These are phyloP conservation scores for Bettongia penicillata DNA, from an alignment of 2,113 vertebrate species.

Conservation along the genomic window DNA sequence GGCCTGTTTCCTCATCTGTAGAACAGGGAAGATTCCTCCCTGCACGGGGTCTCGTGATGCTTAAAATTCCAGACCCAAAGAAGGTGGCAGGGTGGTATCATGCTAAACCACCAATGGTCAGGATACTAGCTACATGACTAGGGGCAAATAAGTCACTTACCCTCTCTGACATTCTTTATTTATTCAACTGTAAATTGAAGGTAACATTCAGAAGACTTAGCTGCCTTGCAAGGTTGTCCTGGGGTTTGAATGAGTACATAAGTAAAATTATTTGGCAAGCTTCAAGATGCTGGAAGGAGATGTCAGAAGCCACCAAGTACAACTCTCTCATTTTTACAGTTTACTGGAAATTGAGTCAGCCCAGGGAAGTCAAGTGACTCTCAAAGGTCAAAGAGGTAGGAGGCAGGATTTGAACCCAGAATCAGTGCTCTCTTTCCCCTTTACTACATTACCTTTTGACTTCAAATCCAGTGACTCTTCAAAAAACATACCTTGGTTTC, in stretches of 20 bases:
- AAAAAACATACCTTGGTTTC: not conserved
- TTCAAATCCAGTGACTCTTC: not conserved
- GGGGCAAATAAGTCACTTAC: not conserved
- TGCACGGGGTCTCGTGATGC: not conserved
- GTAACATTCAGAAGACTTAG: not conserved
- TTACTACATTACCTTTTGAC: not conserved
- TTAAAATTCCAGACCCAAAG: not conserved
- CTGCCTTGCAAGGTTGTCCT: accelerated
- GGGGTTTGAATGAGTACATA: not conserved
- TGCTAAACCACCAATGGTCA: accelerated
- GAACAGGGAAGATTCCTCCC: too few relatives aligned
- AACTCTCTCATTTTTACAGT: not conserved
- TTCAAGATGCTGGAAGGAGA: not conserved
- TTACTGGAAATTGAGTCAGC: not conserved
- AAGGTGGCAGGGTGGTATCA: not conserved
- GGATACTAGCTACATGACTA: slow-evolving; percentile 12
- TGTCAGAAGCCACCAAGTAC: not conserved
- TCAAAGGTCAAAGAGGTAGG: not conserved
- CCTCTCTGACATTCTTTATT: slow-evolving; percentile 32
- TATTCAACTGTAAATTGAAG: not conserved
- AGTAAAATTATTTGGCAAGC: not conserved
- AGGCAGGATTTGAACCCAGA: not conserved
- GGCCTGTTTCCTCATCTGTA: not conserved
- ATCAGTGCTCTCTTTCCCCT: not conserved
- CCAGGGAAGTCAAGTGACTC: not conserved